Evolutionary conservation across 2,113 vertebrate species (phyloP).

Genomic region (Chionis minor): DNA sequence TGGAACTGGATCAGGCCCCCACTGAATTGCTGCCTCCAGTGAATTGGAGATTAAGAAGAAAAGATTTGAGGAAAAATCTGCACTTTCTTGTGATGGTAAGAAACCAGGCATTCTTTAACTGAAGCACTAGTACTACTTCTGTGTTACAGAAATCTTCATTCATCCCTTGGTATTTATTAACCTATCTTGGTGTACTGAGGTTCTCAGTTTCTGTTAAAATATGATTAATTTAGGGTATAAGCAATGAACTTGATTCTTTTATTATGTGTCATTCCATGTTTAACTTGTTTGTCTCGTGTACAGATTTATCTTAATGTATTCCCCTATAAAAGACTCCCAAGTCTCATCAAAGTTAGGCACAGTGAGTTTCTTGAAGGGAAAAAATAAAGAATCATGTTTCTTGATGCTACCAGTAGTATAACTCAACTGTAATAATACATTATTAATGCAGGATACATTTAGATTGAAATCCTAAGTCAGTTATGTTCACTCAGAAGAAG

Average conservation of each 20-base stretch:
- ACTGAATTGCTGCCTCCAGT: not conserved
- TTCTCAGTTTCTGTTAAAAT: not conserved
- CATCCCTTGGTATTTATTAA: not conserved
- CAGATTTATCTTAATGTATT: constrained; percentile 19
- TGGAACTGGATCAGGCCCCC: not conserved
- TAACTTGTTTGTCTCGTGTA: not conserved
- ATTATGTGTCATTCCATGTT: not conserved
- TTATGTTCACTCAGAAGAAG: not conserved
- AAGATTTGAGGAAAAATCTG: not conserved
- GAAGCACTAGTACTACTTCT: not conserved
- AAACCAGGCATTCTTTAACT: not conserved
- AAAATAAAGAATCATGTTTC: not conserved
- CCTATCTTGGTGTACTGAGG: not conserved
- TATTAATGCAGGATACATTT: not conserved
- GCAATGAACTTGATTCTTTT: not conserved
- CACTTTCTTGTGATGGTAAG: not conserved
- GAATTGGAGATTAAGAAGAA: not conserved
- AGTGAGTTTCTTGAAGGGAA: not conserved
- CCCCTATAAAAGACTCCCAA: not conserved
- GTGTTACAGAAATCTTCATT: not conserved
- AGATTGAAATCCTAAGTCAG: not conserved
- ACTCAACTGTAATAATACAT: not conserved
- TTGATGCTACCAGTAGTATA: not conserved
- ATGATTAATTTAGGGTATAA: not conserved
- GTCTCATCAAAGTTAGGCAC: not conserved